Conservation (phyloP, 64 coral and sea anemone species). For the Pocillopora verrucosa region DNA sequence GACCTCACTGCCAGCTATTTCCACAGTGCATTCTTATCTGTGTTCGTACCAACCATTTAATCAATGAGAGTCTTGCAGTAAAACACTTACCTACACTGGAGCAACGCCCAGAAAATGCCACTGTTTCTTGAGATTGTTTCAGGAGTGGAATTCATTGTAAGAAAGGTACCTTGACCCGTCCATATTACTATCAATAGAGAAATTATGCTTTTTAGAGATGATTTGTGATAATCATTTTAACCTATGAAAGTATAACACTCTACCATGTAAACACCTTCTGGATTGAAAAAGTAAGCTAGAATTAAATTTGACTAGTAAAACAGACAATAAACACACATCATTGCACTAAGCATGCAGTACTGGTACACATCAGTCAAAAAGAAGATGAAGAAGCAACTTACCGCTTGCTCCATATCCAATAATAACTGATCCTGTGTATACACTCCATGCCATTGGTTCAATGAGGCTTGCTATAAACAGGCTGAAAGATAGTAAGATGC, state of each 20-base stretch:
- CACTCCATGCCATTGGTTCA: slow-evolving; percentile 65
- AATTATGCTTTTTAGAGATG: neutral
- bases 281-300: too few relatives aligned
- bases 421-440: slow-evolving; percentile 88
- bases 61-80: neutral
- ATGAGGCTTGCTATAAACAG: slow-evolving; percentile 90
- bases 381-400: slow-evolving; percentile 19
- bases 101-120: slow-evolving; percentile 97
- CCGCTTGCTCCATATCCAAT: slow-evolving; percentile 95
- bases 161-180: slow-evolving; percentile 96
- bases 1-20: too few relatives aligned
- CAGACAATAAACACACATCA: neutral
- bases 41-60: too few relatives aligned
- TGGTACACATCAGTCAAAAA: neutral
- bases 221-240: neutral
- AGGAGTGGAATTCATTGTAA: slow-evolving; percentile 88
- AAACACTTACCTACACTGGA: slow-evolving; percentile 82
- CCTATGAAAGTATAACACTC: too few relatives aligned
- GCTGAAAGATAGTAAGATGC: slow-evolving; percentile 41
- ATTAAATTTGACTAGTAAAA: neutral
- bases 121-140: slow-evolving; percentile 99
- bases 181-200: slow-evolving; percentile 77
- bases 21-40: too few relatives aligned
- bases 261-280: too few relatives aligned
- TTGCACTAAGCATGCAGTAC: neutral